phyloP scores from a whole-genome alignment of 2,888 invertebrate genomes.

The Patella pellucida region DNA sequence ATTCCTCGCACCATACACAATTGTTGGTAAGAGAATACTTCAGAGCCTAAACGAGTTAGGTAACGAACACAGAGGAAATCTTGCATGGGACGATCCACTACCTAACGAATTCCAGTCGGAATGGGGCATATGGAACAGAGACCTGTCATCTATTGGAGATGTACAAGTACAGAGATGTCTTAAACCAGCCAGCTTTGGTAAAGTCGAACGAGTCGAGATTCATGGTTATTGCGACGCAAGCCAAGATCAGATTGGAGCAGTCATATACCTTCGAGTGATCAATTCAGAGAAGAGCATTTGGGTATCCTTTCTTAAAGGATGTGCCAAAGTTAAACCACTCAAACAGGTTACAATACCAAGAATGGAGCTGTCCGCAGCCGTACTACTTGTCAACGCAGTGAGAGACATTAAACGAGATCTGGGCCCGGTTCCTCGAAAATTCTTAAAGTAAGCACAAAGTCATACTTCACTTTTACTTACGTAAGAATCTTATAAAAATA shows the following conservation, averaged over 20 bases:
- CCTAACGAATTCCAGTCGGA: background rate
- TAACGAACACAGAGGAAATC: background rate
- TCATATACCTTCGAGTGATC: background rate
- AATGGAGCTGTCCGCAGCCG: constrained; percentile 4
- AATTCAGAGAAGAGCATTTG: background rate
- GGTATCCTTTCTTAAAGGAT: background rate
- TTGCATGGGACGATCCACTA: constrained; percentile 5
- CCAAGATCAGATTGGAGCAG: constrained; percentile 4
- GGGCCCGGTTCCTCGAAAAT: too few species aligned
- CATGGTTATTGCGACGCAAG: constrained; percentile 2
- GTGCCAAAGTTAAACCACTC: background rate
- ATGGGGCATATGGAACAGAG: background rate
- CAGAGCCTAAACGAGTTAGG: background rate
- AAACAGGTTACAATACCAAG: background rate
- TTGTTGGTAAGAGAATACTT: constrained; percentile 2
- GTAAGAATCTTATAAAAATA: too few species aligned
- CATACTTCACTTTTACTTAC: too few species aligned
- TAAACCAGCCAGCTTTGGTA: background rate
- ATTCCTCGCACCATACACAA: constrained; percentile 9
- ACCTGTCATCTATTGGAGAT: background rate
- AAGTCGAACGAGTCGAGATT: background rate
- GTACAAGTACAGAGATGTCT: background rate
- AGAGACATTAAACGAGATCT: background rate
- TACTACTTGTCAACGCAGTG: constrained; percentile 5
- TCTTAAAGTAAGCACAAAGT: too few species aligned